Percentiles rank a stretch among this genome's conserved stretches.
These are phyloP conservation scores for Zaprionus ghesquierei DNA, from an alignment of 1,140 invertebrate genomes.

Conservation along the genomic window DNA sequence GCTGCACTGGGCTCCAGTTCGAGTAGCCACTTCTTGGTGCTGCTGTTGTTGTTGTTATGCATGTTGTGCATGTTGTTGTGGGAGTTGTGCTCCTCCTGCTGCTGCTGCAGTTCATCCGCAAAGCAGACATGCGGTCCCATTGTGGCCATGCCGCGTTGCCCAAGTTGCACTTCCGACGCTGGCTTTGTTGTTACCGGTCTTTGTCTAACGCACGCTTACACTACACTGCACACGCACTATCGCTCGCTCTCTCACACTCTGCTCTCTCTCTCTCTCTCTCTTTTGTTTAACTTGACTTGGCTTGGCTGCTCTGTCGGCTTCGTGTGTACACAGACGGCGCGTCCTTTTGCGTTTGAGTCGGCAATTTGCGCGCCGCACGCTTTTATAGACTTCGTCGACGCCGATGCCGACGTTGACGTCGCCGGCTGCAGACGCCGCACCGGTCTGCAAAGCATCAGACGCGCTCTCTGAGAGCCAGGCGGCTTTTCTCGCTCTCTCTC, in stretches of 20 bases:
- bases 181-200: constrained; percentile 70
- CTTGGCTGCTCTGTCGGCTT: constrained; percentile 8
- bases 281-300: constrained; percentile 4
- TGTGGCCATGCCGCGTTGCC: not conserved
- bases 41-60: constrained; percentile 43
- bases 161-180: constrained; percentile 23
- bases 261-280: not conserved
- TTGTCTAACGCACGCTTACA: constrained; percentile 20
- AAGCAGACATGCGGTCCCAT: constrained; percentile 67
- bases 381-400: constrained; percentile 70
- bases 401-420: no score
- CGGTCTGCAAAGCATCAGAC: constrained; percentile 43
- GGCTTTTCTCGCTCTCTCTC: constrained; percentile 15
- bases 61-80: constrained; percentile 23
- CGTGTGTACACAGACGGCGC: constrained; percentile 57
- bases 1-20: constrained; percentile 29
- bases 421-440: constrained; percentile 41
- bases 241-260: not conserved
- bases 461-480: not conserved
- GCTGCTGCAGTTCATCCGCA: constrained; percentile 61
- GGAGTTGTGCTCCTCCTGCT: no score
- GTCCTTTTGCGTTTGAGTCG: constrained; percentile 78
- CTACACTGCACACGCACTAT: not conserved
- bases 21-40: constrained; percentile 37
- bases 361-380: constrained; percentile 61